Evolutionary conservation across 2,113 vertebrate species (phyloP).

Genomic region (Calidris pygmaea): DNA sequence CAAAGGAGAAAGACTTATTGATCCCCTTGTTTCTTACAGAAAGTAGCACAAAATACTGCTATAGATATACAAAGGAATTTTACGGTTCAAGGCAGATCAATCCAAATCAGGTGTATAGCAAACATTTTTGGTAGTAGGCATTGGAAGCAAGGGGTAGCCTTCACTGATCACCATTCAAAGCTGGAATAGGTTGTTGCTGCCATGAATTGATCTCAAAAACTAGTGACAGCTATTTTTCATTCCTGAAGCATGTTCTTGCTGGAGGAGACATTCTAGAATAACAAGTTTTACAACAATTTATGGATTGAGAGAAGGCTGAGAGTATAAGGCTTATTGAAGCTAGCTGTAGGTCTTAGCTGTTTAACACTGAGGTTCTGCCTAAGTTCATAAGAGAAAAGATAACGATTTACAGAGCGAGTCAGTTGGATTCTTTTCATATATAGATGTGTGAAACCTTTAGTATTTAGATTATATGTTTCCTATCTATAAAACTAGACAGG

Average conservation of each 20-base stretch:
- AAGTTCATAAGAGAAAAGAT: neutral
- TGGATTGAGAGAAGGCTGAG: neutral
- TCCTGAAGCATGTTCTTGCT: neutral
- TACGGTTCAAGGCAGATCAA: neutral
- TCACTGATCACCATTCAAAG: neutral
- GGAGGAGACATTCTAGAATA: neutral
- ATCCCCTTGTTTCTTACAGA: neutral
- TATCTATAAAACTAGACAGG: neutral
- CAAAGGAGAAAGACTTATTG: neutral
- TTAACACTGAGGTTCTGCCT: neutral
- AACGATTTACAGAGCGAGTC: neutral
- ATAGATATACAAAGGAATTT: neutral
- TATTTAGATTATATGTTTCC: neutral
- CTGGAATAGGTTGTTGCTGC: neutral
- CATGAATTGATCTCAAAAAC: slow-evolving; percentile 21
- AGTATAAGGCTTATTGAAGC: neutral
- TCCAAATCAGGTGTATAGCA: neutral
- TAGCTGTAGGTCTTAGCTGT: neutral
- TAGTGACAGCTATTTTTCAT: neutral
- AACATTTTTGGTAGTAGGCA: neutral
- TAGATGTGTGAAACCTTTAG: neutral
- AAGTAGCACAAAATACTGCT: neutral
- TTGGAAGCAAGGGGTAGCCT: neutral
- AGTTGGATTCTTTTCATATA: neutral
- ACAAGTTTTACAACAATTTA: neutral